Conservation (phyloP, 2,888 invertebrate species). For the Acleris sparsana region DNA sequence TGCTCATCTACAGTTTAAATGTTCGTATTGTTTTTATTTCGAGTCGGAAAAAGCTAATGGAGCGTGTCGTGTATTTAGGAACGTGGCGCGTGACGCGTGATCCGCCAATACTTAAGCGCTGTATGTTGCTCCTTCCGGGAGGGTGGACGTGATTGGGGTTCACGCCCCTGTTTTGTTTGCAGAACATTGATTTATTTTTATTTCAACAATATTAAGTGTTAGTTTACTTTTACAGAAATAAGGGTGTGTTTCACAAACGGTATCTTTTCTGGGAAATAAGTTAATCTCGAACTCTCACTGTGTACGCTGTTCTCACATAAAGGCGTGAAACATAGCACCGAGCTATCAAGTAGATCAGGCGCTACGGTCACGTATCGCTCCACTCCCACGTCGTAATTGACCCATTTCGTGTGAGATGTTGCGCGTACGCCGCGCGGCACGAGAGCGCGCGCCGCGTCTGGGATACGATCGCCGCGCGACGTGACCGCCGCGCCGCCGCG, state of each 20-base stretch:
- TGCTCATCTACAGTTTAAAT: slow-evolving; percentile 32
- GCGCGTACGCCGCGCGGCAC: slow-evolving; percentile 50
- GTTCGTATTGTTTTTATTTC: slow-evolving; percentile 26
- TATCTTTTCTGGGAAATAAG: not conserved
- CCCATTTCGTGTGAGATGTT: slow-evolving; percentile 80
- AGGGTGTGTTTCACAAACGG: not conserved
- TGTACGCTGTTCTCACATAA: slow-evolving; percentile 46
- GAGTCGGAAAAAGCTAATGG: slow-evolving; percentile 40
- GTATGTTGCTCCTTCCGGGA: slow-evolving; percentile 53
- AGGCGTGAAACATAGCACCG: slow-evolving; percentile 77
- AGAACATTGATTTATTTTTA: slow-evolving; percentile 24
- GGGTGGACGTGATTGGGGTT: slow-evolving; percentile 52
- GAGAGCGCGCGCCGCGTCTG: slow-evolving; percentile 61
- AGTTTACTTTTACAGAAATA: slow-evolving; percentile 1
- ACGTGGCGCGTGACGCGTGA: slow-evolving; percentile 21
- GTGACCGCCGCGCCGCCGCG: slow-evolving; percentile 54
- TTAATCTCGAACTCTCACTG: slow-evolving; percentile 11
- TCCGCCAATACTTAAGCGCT: slow-evolving; percentile 36
- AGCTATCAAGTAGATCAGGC: slow-evolving; percentile 69
- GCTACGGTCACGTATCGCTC: slow-evolving; percentile 77
- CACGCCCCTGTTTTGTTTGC: slow-evolving; percentile 52
- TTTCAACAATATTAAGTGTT: slow-evolving; percentile 1
- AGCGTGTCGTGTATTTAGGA: slow-evolving; percentile 25
- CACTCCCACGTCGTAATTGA: slow-evolving; percentile 84
- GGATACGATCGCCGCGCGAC: slow-evolving; percentile 80